phyloP scores from a whole-genome alignment of 2,113 vertebrate species.

The Hippocampus barbouri region DNA sequence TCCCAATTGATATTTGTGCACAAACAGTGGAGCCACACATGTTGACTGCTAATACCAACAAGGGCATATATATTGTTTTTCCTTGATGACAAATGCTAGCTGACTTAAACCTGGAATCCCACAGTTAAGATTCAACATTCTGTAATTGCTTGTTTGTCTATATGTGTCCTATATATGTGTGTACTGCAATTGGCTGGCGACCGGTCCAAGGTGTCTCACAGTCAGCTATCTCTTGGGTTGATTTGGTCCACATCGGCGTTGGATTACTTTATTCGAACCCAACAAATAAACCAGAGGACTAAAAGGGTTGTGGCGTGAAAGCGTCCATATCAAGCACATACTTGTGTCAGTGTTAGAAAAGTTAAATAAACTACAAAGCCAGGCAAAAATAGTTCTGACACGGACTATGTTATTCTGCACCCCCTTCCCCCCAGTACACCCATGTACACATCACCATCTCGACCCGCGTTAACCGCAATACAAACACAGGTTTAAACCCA shows the following conservation, averaged over 20 bases:
- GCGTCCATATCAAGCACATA: not conserved
- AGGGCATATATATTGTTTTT: too few relatives aligned
- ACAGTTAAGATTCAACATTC: too few relatives aligned
- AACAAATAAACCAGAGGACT: not conserved
- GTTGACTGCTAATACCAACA: too few relatives aligned
- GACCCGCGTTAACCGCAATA: not conserved
- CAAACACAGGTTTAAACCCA: slow-evolving; percentile 6
- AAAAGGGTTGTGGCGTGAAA: not conserved
- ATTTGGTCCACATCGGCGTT: not conserved
- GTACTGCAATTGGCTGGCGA: not conserved
- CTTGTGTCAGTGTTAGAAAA: not conserved
- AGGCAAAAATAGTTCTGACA: not conserved
- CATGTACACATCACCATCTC: not conserved
- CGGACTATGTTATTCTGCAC: not conserved
- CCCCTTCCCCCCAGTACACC: not conserved
- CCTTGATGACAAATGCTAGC: too few relatives aligned
- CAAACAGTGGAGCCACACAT: too few relatives aligned
- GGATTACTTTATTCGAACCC: not conserved
- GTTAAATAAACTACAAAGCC: not conserved
- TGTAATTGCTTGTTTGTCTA: not conserved
- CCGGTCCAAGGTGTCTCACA: not conserved
- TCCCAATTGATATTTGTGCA: too few relatives aligned
- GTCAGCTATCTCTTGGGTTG: not conserved
- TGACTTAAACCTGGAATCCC: too few relatives aligned
- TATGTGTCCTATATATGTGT: not conserved